Percentiles rank a stretch among this genome's conserved stretches.
Evolutionary conservation across 2,113 vertebrate species (phyloP).

Genomic region (Tor tambroides): DNA sequence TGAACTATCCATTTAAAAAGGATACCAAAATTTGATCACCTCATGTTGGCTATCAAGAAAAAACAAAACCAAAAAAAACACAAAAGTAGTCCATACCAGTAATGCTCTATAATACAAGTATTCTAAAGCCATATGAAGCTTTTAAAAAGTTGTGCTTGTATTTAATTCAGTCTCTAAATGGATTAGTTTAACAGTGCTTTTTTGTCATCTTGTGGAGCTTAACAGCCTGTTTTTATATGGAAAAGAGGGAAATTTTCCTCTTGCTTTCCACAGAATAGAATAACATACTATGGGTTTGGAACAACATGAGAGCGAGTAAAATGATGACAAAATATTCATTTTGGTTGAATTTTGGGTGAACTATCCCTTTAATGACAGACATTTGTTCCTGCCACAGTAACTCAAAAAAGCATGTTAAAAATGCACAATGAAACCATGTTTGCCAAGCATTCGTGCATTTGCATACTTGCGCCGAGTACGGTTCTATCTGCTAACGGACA

Average conservation of each 20-base stretch:
- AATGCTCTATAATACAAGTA: background rate
- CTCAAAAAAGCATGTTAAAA: background rate
- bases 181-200: background rate
- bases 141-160: background rate
- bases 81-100: background rate
- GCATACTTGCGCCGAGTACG: background rate
- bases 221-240: background rate
- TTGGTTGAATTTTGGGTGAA: conserved; percentile 11
- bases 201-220: background rate
- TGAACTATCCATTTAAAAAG: no score
- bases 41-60: background rate
- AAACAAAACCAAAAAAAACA: background rate
- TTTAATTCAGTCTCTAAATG: background rate
- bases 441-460: background rate
- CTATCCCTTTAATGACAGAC: background rate
- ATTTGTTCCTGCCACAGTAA: conserved; percentile 2
- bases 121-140: background rate
- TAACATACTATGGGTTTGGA: conserved; percentile 11
- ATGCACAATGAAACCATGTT: background rate
- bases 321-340: background rate
- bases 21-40: background rate
- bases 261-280: conserved; percentile 9
- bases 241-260: background rate
- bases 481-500: background rate
- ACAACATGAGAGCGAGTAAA: background rate